Conservation (phyloP, 2,797 vertebrate species). For the Acanthis flammea region DNA sequence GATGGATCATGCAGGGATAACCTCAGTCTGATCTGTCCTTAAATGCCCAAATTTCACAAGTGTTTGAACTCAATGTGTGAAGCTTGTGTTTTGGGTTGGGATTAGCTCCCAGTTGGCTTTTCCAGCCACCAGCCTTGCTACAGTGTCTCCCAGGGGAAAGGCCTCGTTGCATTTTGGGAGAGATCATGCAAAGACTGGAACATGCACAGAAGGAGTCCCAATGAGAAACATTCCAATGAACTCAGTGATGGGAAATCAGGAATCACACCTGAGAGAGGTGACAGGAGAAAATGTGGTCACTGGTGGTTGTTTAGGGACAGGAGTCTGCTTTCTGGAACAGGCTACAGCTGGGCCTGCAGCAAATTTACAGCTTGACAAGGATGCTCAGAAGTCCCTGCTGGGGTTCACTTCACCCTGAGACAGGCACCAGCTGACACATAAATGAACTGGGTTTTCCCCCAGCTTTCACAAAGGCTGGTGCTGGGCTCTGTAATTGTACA, state of each 20-base stretch:
- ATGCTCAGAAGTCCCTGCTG: not conserved
- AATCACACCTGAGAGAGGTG: not conserved
- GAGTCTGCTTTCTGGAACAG: not conserved
- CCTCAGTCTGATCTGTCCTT: not conserved
- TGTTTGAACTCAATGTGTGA: not conserved
- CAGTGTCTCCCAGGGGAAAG: not conserved
- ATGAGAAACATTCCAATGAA: accelerated
- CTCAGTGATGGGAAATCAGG: not conserved
- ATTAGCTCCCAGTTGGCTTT: not conserved
- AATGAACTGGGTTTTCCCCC: not conserved
- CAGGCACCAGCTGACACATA: not conserved
- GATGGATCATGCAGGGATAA: not conserved
- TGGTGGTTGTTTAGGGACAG: not conserved
- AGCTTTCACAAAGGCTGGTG: not conserved
- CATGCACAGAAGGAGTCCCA: accelerated
- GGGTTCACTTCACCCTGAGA: not conserved
- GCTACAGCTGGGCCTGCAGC: not conserved
- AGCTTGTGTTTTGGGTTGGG: not conserved
- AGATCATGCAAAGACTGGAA: not conserved
- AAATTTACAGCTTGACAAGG: not conserved
- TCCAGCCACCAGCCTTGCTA: not conserved
- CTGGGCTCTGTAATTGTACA: not conserved
- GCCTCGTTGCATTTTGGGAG: accelerated
- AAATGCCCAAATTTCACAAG: not conserved
- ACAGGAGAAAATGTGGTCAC: accelerated